These are phyloP conservation scores for Kryptolebias ocellatus DNA, from an alignment of 2,797 vertebrate species.

Conservation along the genomic window DNA sequence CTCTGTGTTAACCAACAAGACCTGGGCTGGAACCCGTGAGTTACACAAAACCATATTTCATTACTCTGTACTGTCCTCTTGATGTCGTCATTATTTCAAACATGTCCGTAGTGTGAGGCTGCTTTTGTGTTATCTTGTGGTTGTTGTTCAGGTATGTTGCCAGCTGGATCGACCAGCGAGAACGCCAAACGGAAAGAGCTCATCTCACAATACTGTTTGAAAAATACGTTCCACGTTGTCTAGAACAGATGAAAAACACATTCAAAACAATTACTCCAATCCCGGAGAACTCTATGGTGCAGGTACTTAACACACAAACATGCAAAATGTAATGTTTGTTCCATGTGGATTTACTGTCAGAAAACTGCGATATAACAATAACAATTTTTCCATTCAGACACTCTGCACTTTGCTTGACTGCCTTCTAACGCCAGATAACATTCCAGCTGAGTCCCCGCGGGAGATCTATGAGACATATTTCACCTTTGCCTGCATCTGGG, in stretches of 20 bases:
- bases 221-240: conserved; percentile 86
- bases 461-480: conserved; percentile 88
- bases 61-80: background rate
- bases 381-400: conserved; percentile 72
- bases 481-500: conserved; percentile 89
- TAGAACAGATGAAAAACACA: conserved; percentile 85
- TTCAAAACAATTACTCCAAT: conserved; percentile 85
- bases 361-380: conserved; percentile 10
- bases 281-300: conserved; percentile 86
- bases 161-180: conserved; percentile 88
- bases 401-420: conserved; percentile 87
- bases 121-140: background rate
- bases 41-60: conserved; percentile 25
- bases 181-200: conserved; percentile 85
- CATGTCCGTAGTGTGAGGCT: background rate
- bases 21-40: conserved; percentile 86
- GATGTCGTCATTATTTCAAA: background rate
- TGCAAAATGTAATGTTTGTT: background rate
- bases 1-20: conserved; percentile 86
- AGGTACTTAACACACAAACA: conserved; percentile 72
- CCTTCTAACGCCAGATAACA: conserved; percentile 84
- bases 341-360: background rate
- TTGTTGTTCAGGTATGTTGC: conserved; percentile 80
- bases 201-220: conserved; percentile 90
- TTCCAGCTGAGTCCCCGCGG: conserved; percentile 82